Evolutionary conservation across 1,140 invertebrate species (phyloP).

Genomic region (Lepidurus arcticus): DNA sequence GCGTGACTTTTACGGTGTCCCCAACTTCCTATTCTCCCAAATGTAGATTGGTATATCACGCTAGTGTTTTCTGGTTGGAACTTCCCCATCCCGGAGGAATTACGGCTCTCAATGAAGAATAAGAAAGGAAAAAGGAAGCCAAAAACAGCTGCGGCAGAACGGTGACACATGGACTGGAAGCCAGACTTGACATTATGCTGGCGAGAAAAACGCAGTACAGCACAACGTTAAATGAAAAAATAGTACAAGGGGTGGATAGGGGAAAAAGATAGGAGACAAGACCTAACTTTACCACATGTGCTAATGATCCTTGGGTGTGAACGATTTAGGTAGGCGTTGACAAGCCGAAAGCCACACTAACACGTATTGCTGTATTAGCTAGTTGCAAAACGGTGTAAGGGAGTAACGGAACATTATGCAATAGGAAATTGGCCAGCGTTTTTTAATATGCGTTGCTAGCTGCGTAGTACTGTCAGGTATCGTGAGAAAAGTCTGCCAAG

Average conservation of each 20-base stretch:
- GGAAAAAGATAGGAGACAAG: neutral
- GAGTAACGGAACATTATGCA: neutral
- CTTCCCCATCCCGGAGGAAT: neutral
- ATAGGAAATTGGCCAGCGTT: neutral
- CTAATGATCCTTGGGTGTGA: neutral
- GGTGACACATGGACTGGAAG: conserved; percentile 11
- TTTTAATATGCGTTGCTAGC: neutral
- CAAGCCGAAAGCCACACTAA: neutral
- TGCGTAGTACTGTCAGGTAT: too few species aligned
- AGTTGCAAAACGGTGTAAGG: neutral
- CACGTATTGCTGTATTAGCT: neutral
- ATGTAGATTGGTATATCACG: neutral
- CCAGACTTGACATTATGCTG: neutral
- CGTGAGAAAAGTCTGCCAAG: too few species aligned
- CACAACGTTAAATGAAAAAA: neutral
- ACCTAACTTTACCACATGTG: conserved; percentile 4
- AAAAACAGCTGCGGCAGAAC: neutral
- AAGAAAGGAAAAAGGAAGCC: neutral
- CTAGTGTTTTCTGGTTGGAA: neutral
- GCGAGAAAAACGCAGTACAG: neutral
- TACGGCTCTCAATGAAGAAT: neutral
- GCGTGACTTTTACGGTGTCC: neutral
- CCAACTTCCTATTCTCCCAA: too few species aligned
- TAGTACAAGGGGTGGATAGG: neutral
- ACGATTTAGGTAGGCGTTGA: conserved; percentile 7